Evolutionary conservation across 2,113 vertebrate genomes (phyloP).

Genomic region (Rhinoptilus africanus): DNA sequence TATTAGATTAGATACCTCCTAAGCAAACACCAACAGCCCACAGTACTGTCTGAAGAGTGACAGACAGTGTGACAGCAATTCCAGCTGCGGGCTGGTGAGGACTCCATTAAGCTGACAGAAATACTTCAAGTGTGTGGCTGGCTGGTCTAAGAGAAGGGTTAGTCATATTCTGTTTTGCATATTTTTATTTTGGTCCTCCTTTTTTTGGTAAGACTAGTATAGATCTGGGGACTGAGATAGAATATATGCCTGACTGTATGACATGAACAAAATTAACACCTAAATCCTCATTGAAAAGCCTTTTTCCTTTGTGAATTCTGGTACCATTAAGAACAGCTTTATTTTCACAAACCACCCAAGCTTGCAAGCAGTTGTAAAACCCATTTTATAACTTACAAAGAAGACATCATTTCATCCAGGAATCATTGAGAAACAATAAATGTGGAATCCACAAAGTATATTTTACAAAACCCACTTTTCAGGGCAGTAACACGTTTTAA

Average conservation of each 20-base stretch:
- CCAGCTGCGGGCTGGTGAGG: not conserved
- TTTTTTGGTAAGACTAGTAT: not conserved
- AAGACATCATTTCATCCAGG: not conserved
- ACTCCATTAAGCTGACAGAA: not conserved
- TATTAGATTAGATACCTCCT: too few relatives aligned
- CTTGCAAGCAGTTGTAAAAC: not conserved
- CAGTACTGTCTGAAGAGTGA: not conserved
- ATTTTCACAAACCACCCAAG: not conserved
- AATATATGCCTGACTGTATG: not conserved
- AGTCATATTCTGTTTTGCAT: not conserved
- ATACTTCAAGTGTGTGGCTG: not conserved
- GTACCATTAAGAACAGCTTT: not conserved
- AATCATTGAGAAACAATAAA: not conserved
- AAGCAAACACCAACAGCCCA: not conserved
- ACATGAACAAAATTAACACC: not conserved
- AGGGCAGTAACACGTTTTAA: not conserved
- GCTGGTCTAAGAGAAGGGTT: not conserved
- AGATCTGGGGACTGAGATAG: not conserved
- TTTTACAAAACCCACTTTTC: not conserved
- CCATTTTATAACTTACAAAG: not conserved
- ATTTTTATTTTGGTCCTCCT: not conserved
- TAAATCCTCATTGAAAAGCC: not conserved
- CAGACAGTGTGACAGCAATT: not conserved
- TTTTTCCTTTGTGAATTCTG: not conserved
- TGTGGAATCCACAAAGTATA: not conserved